phyloP scores from a whole-genome alignment of 2,888 invertebrate genomes.

The Troilus luridus region DNA sequence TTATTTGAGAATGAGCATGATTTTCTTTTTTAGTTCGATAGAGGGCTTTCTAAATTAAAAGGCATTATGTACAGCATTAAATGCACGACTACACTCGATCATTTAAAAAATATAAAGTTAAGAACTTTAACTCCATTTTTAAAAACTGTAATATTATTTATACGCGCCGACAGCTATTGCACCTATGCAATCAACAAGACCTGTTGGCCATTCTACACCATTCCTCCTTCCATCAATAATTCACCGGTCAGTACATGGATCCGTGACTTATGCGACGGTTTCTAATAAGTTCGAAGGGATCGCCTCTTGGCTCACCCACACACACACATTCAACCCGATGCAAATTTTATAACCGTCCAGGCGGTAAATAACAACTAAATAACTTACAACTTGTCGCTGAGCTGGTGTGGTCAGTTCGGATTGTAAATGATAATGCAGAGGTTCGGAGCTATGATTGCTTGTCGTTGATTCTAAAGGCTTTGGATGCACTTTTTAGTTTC shows the following conservation, averaged over 20 bases:
- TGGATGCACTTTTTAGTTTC: neutral
- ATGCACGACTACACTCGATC: too few relatives aligned
- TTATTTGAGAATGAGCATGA: too few relatives aligned
- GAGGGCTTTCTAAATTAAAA: too few relatives aligned
- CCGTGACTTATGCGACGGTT: slow-evolving; percentile 31
- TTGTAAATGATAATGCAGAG: neutral
- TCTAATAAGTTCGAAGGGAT: neutral
- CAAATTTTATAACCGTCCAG: neutral
- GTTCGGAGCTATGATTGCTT: neutral
- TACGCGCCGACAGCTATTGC: neutral
- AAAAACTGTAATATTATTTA: neutral
- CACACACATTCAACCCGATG: neutral
- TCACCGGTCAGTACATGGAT: neutral
- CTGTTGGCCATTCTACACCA: neutral
- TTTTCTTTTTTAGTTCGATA: too few relatives aligned
- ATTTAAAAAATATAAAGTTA: too few relatives aligned
- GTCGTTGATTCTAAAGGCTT: neutral
- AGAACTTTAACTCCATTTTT: too few relatives aligned
- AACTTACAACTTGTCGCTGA: slow-evolving; percentile 18
- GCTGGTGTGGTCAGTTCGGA: neutral
- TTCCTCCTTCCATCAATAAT: neutral
- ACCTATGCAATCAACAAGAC: neutral
- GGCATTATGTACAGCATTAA: too few relatives aligned
- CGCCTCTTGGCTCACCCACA: neutral
- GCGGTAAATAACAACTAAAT: slow-evolving; percentile 7